These are phyloP conservation scores for Potorous gilbertii DNA, from an alignment of 2,797 vertebrate genomes.

Conservation along the genomic window DNA sequence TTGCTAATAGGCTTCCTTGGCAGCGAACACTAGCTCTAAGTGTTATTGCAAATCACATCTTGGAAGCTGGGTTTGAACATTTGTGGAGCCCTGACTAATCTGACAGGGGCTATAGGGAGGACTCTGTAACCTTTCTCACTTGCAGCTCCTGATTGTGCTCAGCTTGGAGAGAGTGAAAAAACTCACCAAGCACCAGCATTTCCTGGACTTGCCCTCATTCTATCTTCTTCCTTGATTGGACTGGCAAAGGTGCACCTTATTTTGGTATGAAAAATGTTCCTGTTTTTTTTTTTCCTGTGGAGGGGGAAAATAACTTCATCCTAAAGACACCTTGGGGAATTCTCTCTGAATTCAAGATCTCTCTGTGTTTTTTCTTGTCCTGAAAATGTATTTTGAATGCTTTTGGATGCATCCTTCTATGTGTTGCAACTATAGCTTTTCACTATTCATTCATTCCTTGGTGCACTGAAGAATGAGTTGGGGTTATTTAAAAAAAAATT, in stretches of 20 bases:
- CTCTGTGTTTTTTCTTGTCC: constrained; percentile 16
- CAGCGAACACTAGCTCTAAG: constrained; percentile 61
- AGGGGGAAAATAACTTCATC: constrained; percentile 62
- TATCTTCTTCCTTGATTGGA: constrained; percentile 52
- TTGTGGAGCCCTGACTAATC: constrained; percentile 56
- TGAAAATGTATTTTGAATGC: constrained; percentile 40
- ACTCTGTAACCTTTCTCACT: constrained; percentile 43
- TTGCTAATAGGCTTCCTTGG: constrained; percentile 48
- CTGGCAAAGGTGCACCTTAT: constrained; percentile 33
- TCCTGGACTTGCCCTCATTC: constrained; percentile 43
- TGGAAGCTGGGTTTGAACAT: constrained; percentile 62
- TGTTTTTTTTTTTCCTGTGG: constrained; percentile 37
- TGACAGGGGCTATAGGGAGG: constrained; percentile 59
- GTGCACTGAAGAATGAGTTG: constrained; percentile 13
- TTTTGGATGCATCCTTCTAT: constrained; percentile 46
- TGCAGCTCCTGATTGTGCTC: constrained; percentile 47
- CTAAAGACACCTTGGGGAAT: constrained; percentile 58
- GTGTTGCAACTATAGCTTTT: constrained; percentile 33
- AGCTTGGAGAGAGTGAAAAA: constrained; percentile 48
- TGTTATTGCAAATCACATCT: constrained; percentile 66
- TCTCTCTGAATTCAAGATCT: constrained; percentile 35
- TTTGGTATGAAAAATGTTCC: constrained; percentile 54
- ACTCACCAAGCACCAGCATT: constrained; percentile 49
- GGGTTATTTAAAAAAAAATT: constrained; percentile 20
- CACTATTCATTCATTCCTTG: constrained; percentile 34